These are phyloP conservation scores for Cheilosia grossa DNA, from an alignment of 2,888 invertebrate species.

Conservation along the genomic window DNA sequence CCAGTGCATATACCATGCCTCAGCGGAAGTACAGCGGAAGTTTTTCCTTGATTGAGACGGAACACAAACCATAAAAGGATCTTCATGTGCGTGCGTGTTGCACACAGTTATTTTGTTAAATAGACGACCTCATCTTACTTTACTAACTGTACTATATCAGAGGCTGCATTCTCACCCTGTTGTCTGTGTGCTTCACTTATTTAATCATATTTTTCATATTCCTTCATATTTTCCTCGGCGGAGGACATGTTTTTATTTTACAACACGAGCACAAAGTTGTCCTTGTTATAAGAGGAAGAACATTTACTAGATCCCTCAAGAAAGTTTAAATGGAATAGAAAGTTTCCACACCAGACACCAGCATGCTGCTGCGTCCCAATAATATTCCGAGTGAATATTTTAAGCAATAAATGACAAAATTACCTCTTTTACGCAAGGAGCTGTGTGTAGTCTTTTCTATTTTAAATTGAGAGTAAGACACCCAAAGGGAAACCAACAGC, in stretches of 20 bases:
- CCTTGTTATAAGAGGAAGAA: slow-evolving; percentile 6
- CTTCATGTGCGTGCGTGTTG: slow-evolving; percentile 47
- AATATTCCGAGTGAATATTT: slow-evolving; percentile 37
- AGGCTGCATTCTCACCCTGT: background rate
- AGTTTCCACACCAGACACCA: slow-evolving; percentile 7
- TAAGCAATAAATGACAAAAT: slow-evolving; percentile 42
- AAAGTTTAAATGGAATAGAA: slow-evolving; percentile 27
- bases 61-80: slow-evolving; percentile 48
- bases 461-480: background rate
- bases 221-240: background rate
- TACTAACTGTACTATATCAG: slow-evolving; percentile 2
- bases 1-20: background rate
- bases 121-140: slow-evolving; percentile 5
- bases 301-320: background rate
- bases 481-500: background rate
- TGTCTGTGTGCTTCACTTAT: slow-evolving; percentile 27
- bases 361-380: slow-evolving; percentile 27
- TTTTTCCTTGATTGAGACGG: slow-evolving; percentile 64
- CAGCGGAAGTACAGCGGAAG: slow-evolving; percentile 61
- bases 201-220: slow-evolving; percentile 54
- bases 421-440: slow-evolving; percentile 29
- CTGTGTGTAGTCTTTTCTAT: slow-evolving; percentile 20
- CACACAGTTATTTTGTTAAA: slow-evolving; percentile 50
- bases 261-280: slow-evolving; percentile 25
- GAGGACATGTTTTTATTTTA: background rate